Base-by-base conservation (phyloP, 1,140 invertebrate genomes). In the Drosophila miranda region DNA sequence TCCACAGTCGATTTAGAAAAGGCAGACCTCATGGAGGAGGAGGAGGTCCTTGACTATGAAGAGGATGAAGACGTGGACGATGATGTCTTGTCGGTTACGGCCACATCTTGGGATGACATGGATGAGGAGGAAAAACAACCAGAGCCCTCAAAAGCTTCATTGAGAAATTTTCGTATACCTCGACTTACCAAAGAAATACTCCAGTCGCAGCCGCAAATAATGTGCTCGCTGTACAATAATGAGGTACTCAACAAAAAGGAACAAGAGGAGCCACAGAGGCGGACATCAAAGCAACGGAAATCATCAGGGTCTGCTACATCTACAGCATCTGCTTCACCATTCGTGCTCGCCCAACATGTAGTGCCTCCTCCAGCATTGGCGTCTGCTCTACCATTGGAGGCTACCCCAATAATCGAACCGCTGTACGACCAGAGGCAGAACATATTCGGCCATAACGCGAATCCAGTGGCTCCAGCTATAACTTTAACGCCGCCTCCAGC, bases 61-160 rank as follows among this genome's bases (percentile, higher is more conserved):
- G 62, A 58, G 0, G 55, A 69, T n/a, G 11, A 3, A 19, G 51
- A 60, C 14, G 7, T 30, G 3, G 64, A 68, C 43, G 46, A 57
- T 11, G 82, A 87, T 60, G 42, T 57, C 0, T 34, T 87, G 4
- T 78, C 83, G 6, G 54, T 87, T 38, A 38, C 34, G 19, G 48
- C 52, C 2, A 53, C 75, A 6, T 78, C 78, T 2, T 87, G 70
- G 48, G 45, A 76, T 23, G 66, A 49, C 2, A 62, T 75, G 9
- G 71, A 86, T 6, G 62, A 81, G 16, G 23, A 7, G 0, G 44
- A 59, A 13, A 1, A 42, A 3, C 50, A 46, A 26, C 16, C 28
- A 4, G 34, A 38, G 11, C 1, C 11, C 13, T 1, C 1, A 13
- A 0, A 2, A 38, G 11, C 3, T 38, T 38, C 34, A 7, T 50